Evolutionary conservation across 30 jellyfish, hydroid and myxozoan species (phyloP).

Genomic region (Chrysaora quinquecirrha): DNA sequence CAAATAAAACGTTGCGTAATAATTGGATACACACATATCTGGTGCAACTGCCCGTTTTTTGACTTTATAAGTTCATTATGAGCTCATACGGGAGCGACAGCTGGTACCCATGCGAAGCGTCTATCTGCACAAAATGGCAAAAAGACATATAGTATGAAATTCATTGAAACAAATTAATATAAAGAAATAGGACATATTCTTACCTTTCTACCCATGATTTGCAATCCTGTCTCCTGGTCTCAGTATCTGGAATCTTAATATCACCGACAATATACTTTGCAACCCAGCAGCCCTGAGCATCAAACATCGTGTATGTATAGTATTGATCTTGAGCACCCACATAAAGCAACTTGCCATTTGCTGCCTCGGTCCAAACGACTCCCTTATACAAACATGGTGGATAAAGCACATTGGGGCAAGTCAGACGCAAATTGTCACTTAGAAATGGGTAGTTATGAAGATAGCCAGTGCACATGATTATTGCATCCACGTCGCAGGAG

Average conservation of each 20-base stretch:
- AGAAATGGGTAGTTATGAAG: conserved; percentile 68
- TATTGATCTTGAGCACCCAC: conserved; percentile 83
- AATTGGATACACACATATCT: no score
- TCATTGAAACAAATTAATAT: no score
- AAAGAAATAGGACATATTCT: no score
- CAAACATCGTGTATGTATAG: conserved; percentile 83
- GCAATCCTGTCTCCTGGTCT: conserved; percentile 10
- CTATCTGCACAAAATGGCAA: no score
- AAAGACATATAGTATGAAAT: no score
- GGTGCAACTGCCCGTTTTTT: no score
- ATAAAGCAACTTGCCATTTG: conserved; percentile 46
- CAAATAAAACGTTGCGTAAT: no score
- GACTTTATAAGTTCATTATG: no score
- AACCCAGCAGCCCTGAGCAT: conserved; percentile 69
- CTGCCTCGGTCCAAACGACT: conserved; percentile 50
- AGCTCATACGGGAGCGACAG: no score
- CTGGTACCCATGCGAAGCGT: no score
- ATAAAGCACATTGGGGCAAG: conserved; percentile 40
- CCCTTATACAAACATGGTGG: conserved; percentile 74
- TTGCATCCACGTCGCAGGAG: conserved; percentile 62
- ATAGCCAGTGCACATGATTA: conserved; percentile 88
- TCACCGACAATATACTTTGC: conserved; percentile 19
- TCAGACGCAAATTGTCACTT: conserved; percentile 54
- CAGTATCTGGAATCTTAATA: conserved; percentile 22
- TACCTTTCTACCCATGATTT: conserved; percentile 45